Evolutionary conservation across 2,888 invertebrate genomes (phyloP), one percentile per base, ranked within the genome.

Genomic region (Ennomos quercinarius): DNA sequence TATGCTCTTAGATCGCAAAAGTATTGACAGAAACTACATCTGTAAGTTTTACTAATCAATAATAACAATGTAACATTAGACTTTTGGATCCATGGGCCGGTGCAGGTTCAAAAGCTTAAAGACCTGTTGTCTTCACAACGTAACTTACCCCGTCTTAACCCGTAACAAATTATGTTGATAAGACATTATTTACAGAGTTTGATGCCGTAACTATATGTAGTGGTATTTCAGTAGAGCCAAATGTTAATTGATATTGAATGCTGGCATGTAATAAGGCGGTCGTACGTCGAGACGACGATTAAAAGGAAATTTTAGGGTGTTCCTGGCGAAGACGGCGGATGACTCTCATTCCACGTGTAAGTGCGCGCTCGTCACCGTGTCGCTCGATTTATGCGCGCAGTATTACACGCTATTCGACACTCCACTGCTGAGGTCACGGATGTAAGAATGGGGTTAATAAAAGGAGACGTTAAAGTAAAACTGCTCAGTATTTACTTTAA

Each of bases 331-430:
- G 70, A 68, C 74, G 76, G 81, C 77, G 78, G 73, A 83, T 84
- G 83, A 83, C 81, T 84, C 83, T 85, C 89, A 88, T 89, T 89
- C 85, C 78, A 74, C 73, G 81, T 80, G 84, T 86, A 86, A 89
- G 84, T 85, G 83, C 81, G 84, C 74, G 76, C 86, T 86, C 89
- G 89, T 90, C 89, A 89, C 86, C 71, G 83, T 81, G 84, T 81
- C 87, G 80, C 74, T 81, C 88, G 89, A 91, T 91, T 91, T 91
- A 91, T 90, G 85, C 79, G 78, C 81, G 75, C 85, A 80, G 84
- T 91, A 92, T 91, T 91, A 91, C 91, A 90, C 79, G 87, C 86
- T 81, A 91, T 91, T 92, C 91, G 90, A 92, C 91, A 91, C 86
- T 82, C 84, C 81, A 81, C 86, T 81, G 81, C 80, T 74, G 70